These are phyloP conservation scores for Harpalus rufipes DNA, from an alignment of 2,888 invertebrate species.

Conservation along the genomic window DNA sequence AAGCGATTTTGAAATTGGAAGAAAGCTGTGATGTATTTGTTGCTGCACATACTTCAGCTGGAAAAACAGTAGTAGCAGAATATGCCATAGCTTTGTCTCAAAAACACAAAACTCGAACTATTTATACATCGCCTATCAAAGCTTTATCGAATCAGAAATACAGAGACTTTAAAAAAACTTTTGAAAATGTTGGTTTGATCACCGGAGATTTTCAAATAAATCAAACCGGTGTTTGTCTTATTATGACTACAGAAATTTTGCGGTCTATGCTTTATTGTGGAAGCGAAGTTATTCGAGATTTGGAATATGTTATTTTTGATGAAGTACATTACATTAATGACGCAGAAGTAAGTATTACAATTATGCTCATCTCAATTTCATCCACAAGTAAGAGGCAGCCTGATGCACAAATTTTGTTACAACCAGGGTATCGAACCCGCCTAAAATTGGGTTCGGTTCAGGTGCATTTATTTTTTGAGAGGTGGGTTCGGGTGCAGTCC, in stretches of 20 bases:
- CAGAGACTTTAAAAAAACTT: slow-evolving; percentile 95
- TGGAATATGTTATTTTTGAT: slow-evolving; percentile 99
- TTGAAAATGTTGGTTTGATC: slow-evolving; percentile 94
- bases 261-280: slow-evolving; percentile 98
- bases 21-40: slow-evolving; percentile 97
- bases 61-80: slow-evolving; percentile 99
- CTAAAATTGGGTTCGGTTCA: too few relatives aligned
- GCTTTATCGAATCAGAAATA: slow-evolving; percentile 99
- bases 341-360: slow-evolving; percentile 83
- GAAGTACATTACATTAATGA: slow-evolving; percentile 99
- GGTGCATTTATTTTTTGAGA: too few relatives aligned
- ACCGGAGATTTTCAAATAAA: slow-evolving; percentile 98
- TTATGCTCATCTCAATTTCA: too few relatives aligned
- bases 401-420: too few relatives aligned
- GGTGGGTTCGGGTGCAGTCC: too few relatives aligned
- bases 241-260: slow-evolving; percentile 99
- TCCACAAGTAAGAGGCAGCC: too few relatives aligned
- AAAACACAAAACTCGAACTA: slow-evolving; percentile 93
- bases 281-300: slow-evolving; percentile 94
- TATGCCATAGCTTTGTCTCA: slow-evolving; percentile 98
- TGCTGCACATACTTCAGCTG: slow-evolving; percentile 99
- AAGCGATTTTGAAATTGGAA: slow-evolving; percentile 96
- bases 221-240: slow-evolving; percentile 94
- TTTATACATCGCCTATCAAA: slow-evolving; percentile 99
- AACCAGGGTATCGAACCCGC: too few relatives aligned